Evolutionary conservation across 2,113 vertebrate species (phyloP).

Genomic region (Paradoxurus hermaphroditus): DNA sequence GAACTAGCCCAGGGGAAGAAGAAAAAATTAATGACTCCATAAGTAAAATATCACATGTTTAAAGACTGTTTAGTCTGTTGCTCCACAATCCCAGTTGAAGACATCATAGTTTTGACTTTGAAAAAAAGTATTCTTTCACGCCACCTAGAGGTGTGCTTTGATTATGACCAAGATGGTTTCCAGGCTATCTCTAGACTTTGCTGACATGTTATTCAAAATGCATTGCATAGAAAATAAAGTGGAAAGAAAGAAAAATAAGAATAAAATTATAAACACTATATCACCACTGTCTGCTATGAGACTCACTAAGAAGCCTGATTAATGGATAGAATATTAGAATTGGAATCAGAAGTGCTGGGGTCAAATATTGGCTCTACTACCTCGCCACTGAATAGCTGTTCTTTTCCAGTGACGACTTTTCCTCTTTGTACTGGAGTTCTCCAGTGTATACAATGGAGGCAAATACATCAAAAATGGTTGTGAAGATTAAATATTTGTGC

Average conservation of each 20-base stretch:
- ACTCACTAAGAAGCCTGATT: background rate
- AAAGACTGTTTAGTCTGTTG: slow-evolving; percentile 44
- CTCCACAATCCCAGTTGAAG: slow-evolving; percentile 55
- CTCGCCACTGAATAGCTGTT: background rate
- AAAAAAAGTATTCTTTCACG: slow-evolving; percentile 51
- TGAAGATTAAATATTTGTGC: background rate
- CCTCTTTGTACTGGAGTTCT: background rate
- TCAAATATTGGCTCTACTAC: background rate
- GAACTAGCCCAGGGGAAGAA: slow-evolving; percentile 33
- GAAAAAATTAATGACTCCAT: slow-evolving; percentile 59
- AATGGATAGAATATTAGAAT: background rate
- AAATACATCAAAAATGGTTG: background rate
- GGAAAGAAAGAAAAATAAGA: background rate
- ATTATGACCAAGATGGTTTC: slow-evolving; percentile 65
- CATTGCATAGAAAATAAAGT: background rate
- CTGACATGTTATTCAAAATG: background rate
- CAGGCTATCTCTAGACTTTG: slow-evolving; percentile 7
- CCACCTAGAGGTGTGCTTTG: slow-evolving; percentile 62
- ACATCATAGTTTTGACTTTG: slow-evolving; percentile 47
- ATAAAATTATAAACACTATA: background rate
- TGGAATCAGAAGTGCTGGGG: background rate
- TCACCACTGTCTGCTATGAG: background rate
- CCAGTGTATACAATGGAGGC: background rate
- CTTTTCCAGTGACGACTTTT: background rate
- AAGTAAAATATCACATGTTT: slow-evolving; percentile 65